A percentile compares a stretch with the other conserved stretches of the same genome.
Evolutionary conservation across 2,113 vertebrate genomes (phyloP).

Genomic region (Podiceps cristatus): DNA sequence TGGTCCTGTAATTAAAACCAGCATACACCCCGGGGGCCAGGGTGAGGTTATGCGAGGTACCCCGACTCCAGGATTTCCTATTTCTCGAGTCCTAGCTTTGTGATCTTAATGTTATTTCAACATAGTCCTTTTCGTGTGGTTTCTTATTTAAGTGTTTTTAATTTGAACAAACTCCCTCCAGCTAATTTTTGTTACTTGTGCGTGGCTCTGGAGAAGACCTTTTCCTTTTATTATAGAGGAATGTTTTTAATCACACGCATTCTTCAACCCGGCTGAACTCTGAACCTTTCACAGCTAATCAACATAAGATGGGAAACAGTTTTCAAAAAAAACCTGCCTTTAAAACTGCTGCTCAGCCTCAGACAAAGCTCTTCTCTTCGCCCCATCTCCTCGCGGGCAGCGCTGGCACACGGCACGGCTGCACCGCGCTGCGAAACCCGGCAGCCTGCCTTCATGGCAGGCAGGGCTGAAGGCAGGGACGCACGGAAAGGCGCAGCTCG

Average conservation of each 20-base stretch:
- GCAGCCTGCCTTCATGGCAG: background rate
- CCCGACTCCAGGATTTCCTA: constrained; percentile 15
- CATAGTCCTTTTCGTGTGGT: constrained; percentile 22
- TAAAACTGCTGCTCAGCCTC: background rate
- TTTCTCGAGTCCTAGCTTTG: background rate
- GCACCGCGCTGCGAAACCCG: background rate
- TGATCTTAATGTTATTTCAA: background rate
- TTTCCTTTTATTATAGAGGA: background rate
- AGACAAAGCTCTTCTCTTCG: background rate
- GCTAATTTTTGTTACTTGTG: background rate
- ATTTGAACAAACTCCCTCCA: constrained; percentile 22
- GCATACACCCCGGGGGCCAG: background rate
- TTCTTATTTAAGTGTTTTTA: constrained; percentile 38
- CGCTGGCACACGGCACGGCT: background rate
- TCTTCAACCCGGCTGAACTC: constrained; percentile 26
- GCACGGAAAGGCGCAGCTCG: background rate
- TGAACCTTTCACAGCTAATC: background rate
- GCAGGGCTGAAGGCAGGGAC: background rate
- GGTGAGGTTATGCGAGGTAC: background rate
- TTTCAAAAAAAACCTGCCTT: background rate
- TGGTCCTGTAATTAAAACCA: background rate
- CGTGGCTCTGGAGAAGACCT: background rate
- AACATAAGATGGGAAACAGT: background rate
- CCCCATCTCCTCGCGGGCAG: background rate
- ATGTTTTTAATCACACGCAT: constrained; percentile 12